phyloP scores from a whole-genome alignment of 1,140 invertebrate genomes.

The Steinernema khuongi region DNA sequence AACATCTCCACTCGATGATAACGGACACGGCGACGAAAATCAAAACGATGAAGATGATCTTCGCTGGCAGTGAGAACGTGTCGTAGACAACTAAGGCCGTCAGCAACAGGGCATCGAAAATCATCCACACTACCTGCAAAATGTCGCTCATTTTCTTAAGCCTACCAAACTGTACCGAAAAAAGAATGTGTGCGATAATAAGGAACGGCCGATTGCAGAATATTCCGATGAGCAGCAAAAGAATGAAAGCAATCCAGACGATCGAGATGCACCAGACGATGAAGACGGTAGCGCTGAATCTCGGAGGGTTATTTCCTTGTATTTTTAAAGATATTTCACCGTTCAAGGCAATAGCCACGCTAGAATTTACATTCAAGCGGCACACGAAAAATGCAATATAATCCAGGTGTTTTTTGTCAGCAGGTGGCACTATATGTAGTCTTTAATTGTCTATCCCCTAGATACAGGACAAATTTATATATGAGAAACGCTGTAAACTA shows the following conservation, averaged over 20 bases:
- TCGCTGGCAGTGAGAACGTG: not conserved
- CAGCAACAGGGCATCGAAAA: not conserved
- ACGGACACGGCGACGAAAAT: not conserved
- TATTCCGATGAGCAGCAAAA: not conserved
- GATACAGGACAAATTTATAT: too few species aligned
- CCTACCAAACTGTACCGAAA: not conserved
- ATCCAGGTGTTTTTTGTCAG: too few species aligned
- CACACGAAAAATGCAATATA: too few species aligned
- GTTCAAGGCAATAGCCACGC: not conserved
- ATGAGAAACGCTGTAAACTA: too few species aligned
- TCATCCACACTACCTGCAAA: not conserved
- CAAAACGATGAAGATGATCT: not conserved
- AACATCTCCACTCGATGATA: not conserved
- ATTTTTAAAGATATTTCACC: not conserved
- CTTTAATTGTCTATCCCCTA: too few species aligned
- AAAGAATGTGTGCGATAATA: not conserved
- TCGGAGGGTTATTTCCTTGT: not conserved
- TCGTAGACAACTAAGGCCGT: not conserved
- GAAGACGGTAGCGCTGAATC: not conserved
- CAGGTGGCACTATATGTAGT: too few species aligned
- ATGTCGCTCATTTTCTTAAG: not conserved
- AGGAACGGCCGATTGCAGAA: not conserved
- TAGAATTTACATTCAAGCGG: not conserved
- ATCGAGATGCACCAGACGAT: not conserved
- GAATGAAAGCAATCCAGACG: not conserved